A percentile compares a stretch with the other conserved stretches of the same genome.
Evolutionary conservation across 2,888 invertebrate genomes (phyloP).

Genomic region (Hymenopus coronatus): DNA sequence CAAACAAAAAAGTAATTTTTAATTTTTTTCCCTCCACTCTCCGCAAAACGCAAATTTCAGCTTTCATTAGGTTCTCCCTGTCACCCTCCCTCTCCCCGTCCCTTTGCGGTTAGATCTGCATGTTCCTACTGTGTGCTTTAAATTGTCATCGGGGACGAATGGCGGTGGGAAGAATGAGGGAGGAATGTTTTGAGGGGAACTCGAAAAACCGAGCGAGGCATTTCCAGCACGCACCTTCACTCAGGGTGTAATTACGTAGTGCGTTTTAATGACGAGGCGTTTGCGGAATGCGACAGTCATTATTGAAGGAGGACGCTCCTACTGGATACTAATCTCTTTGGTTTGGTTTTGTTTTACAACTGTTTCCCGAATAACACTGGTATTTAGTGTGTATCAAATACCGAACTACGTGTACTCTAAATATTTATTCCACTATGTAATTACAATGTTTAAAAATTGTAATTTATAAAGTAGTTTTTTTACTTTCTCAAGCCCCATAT

Average conservation of each 20-base stretch:
- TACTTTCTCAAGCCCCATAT: too few species aligned
- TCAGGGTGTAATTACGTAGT: background rate
- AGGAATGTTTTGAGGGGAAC: background rate
- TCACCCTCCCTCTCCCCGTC: background rate
- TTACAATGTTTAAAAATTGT: too few species aligned
- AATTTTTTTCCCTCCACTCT: background rate
- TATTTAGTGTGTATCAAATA: too few species aligned
- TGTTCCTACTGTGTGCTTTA: background rate
- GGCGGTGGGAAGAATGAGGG: background rate
- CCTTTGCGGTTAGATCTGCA: background rate
- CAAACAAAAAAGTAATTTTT: background rate
- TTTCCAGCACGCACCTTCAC: background rate
- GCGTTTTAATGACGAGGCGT: conserved; percentile 1
- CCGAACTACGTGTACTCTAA: too few species aligned
- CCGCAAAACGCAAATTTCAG: background rate
- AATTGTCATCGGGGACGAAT: background rate
- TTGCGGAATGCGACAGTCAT: background rate
- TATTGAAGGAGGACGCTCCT: too few species aligned
- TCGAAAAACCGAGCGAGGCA: background rate
- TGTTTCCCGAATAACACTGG: too few species aligned
- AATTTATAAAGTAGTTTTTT: too few species aligned
- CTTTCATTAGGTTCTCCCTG: background rate
- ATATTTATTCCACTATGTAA: too few species aligned
- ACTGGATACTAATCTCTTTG: too few species aligned
- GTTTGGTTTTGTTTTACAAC: too few species aligned